A percentile compares a stretch with the other conserved stretches of the same genome.
These are phyloP conservation scores for Cygnus olor DNA, from an alignment of 2,797 vertebrate species.

Conservation along the genomic window DNA sequence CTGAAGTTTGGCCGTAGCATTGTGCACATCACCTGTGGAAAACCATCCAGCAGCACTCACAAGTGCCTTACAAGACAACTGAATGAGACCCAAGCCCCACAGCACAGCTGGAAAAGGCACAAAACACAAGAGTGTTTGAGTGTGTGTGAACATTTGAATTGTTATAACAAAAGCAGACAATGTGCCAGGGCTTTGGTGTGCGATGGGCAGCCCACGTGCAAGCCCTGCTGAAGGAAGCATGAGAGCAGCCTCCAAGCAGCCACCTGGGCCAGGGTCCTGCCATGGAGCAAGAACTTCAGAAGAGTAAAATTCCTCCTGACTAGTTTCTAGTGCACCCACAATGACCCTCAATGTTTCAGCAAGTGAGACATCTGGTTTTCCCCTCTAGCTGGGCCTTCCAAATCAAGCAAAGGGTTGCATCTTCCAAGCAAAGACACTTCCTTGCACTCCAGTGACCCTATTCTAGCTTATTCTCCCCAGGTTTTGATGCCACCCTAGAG, in stretches of 20 bases:
- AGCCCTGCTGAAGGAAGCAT: neutral
- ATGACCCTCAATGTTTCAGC: neutral
- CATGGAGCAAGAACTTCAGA: neutral
- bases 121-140: neutral
- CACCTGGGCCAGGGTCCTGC: neutral
- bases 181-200: neutral
- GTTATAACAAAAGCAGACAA: neutral
- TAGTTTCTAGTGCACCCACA: neutral
- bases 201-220: fast-evolving
- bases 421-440: neutral
- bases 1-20: neutral
- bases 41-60: neutral
- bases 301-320: neutral
- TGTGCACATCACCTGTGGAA: neutral
- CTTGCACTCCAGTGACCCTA: conserved; percentile 1
- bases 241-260: neutral
- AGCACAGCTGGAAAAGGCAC: neutral
- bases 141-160: neutral
- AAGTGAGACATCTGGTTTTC: conserved; percentile 15
- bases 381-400: neutral
- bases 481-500: conserved; percentile 12
- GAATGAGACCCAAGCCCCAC: neutral
- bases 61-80: neutral
- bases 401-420: neutral
- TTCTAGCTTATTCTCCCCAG: neutral